Conservation (phyloP, 2,113 vertebrate species). For the Centropristis striata region DNA sequence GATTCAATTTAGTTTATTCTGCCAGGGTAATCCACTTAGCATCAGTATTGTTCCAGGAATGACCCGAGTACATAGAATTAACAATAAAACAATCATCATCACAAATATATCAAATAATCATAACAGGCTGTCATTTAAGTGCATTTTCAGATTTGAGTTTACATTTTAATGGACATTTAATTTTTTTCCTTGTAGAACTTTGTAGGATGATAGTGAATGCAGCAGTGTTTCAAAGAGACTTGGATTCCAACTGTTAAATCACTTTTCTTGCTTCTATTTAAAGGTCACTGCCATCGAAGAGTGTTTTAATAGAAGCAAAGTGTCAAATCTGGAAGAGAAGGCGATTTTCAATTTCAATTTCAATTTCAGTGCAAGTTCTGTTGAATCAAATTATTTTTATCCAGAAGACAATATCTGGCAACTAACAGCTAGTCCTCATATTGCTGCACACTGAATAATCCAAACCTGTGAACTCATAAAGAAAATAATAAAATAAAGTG, state of each 20-base stretch:
- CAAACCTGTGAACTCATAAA: background rate
- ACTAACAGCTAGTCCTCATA: background rate
- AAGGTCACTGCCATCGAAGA: background rate
- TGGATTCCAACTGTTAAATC: too few species aligned
- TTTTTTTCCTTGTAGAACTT: too few species aligned
- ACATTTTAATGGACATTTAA: too few species aligned
- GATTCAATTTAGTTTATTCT: conserved; percentile 11
- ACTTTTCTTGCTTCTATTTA: too few species aligned
- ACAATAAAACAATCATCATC: background rate
- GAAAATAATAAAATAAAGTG: background rate
- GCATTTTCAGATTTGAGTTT: background rate
- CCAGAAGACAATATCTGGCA: background rate
- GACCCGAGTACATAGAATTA: too few species aligned
- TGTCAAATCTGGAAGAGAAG: background rate
- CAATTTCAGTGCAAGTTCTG: background rate
- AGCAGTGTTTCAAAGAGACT: too few species aligned
- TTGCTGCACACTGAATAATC: background rate
- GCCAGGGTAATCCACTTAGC: background rate
- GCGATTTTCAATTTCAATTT: background rate
- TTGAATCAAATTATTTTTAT: background rate
- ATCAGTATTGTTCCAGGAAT: background rate
- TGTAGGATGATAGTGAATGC: too few species aligned
- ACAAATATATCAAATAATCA: background rate
- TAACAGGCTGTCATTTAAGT: background rate
- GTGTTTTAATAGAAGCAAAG: too few species aligned